These are phyloP conservation scores for Geopemphigus sp. DNA, from an alignment of 1,140 invertebrate genomes.

Conservation along the genomic window DNA sequence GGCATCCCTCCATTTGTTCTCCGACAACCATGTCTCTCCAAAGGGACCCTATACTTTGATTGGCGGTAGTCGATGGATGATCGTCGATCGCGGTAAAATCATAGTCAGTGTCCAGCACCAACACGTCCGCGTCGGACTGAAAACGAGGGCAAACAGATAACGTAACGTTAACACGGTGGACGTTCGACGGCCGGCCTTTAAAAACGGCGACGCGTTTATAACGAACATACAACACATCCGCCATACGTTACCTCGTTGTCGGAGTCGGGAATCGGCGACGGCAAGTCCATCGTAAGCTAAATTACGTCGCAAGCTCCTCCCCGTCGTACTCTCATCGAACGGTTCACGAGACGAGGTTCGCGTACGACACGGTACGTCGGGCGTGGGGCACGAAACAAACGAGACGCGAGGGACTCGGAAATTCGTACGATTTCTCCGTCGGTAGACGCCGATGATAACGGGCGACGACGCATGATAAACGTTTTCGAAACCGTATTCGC, in stretches of 20 bases:
- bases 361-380: no score
- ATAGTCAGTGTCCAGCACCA: slow-evolving; percentile 13
- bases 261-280: background rate
- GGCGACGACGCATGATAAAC: no score
- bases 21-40: slow-evolving; percentile 37
- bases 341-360: no score
- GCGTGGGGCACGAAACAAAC: no score
- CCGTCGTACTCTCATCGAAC: no score
- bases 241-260: slow-evolving; percentile 26
- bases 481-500: no score
- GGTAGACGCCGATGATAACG: no score
- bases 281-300: background rate
- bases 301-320: background rate
- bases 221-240: no score
- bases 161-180: background rate
- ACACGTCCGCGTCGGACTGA: slow-evolving; percentile 11
- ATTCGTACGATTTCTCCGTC: no score
- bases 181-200: background rate
- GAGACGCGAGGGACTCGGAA: no score
- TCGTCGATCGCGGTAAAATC: background rate
- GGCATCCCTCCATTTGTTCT: slow-evolving; percentile 18
- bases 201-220: no score
- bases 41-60: slow-evolving; percentile 8
- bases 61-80: background rate
- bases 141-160: background rate